Evolutionary conservation across 2,797 vertebrate species (phyloP).

Genomic region (Menidia menidia): DNA sequence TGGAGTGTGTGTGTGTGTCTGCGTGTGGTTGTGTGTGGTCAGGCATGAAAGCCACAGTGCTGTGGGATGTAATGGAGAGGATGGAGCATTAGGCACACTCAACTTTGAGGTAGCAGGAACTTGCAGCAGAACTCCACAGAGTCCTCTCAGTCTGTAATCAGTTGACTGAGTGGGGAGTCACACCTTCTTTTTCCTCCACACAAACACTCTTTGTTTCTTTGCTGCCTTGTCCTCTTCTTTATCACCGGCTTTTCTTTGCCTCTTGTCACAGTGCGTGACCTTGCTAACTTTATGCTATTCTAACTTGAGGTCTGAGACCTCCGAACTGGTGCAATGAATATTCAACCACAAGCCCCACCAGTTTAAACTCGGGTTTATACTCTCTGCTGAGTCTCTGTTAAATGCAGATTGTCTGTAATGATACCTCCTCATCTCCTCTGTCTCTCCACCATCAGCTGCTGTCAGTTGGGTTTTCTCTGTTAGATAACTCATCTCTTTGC

Average conservation of each 20-base stretch:
- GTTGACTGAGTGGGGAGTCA: conserved; percentile 72
- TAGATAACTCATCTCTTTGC: conserved; percentile 45
- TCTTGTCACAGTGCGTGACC: background rate
- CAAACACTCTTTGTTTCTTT: conserved; percentile 59
- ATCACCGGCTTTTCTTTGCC: conserved; percentile 15
- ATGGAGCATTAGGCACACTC: conserved; percentile 76
- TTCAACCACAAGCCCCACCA: conserved; percentile 14
- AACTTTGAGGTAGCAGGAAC: conserved; percentile 74
- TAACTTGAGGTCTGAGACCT: background rate
- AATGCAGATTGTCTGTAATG: conserved; percentile 25
- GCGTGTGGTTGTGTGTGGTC: conserved; percentile 34
- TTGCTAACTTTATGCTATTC: conserved; percentile 3
- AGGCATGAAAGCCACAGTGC: conserved; percentile 26
- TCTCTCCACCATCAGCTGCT: conserved; percentile 10
- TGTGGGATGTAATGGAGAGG: conserved; percentile 74
- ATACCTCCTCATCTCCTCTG: conserved; percentile 5
- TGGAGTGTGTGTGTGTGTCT: conserved; percentile 27
- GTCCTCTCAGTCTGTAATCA: conserved; percentile 78
- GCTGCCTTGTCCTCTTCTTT: conserved; percentile 9
- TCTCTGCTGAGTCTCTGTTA: conserved; percentile 43
- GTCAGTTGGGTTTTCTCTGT: conserved; percentile 50
- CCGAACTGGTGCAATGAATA: background rate
- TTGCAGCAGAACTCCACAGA: conserved; percentile 73
- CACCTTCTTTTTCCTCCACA: conserved; percentile 66
- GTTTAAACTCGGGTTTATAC: conserved; percentile 1